A percentile compares a stretch with the other conserved stretches of the same genome.
phyloP scores from a whole-genome alignment of 2,113 vertebrate species.

The Boulengeromyrus knoepffleri region DNA sequence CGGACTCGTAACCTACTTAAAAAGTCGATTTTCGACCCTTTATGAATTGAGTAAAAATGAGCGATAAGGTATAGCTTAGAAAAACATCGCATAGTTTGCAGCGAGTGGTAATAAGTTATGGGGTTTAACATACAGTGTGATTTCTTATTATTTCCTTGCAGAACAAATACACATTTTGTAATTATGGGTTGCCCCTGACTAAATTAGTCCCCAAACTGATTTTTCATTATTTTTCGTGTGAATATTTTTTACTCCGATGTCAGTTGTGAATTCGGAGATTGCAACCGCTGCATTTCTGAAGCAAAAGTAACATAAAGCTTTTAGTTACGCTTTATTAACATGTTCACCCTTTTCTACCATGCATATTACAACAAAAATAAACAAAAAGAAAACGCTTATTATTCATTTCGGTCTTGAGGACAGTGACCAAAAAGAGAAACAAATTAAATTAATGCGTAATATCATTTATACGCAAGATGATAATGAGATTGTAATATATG shows the following conservation, averaged over 20 bases:
- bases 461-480: background rate
- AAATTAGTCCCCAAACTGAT: background rate
- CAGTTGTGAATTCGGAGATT: background rate
- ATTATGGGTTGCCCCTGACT: background rate
- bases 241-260: background rate
- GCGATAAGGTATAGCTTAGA: background rate
- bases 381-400: background rate
- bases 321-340: background rate
- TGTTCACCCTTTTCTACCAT: background rate
- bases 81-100: background rate
- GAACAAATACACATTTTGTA: background rate
- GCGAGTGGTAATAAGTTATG: background rate
- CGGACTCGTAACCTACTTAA: background rate
- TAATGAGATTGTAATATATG: background rate
- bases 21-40: background rate
- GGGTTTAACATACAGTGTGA: background rate
- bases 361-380: background rate
- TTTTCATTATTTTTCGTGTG: background rate
- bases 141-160: background rate
- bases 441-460: background rate
- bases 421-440: background rate
- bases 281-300: background rate
- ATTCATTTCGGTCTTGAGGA: background rate
- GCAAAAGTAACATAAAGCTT: background rate
- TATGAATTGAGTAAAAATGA: background rate